Conservation (phyloP, 2,888 invertebrate genomes). For the Liodrosophila aerea region DNA sequence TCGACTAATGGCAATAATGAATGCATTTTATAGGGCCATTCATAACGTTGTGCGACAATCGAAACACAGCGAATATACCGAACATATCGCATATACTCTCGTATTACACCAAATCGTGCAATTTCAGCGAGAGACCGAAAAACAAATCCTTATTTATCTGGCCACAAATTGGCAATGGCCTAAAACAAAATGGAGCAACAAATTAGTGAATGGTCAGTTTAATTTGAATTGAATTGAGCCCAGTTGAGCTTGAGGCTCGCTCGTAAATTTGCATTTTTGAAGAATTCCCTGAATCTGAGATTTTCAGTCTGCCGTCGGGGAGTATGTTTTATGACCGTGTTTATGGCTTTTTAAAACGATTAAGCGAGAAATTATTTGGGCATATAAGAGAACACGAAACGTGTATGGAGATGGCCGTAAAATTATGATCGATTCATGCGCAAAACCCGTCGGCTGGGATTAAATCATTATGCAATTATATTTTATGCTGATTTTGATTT, state of each 20-base stretch:
- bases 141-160: slow-evolving; percentile 39
- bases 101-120: slow-evolving; percentile 52
- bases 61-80: slow-evolving; percentile 35
- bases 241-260: slow-evolving; percentile 1
- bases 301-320: slow-evolving; percentile 22
- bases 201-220: slow-evolving; percentile 11
- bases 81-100: no score
- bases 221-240: slow-evolving; percentile 15
- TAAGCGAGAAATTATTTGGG: slow-evolving; percentile 44
- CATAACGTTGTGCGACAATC: slow-evolving; percentile 66
- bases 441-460: slow-evolving; percentile 47
- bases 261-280: neutral
- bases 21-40: slow-evolving; percentile 77
- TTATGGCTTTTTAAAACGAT: slow-evolving; percentile 68
- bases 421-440: slow-evolving; percentile 71
- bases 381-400: neutral
- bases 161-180: slow-evolving; percentile 14
- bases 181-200: slow-evolving; percentile 1
- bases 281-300: slow-evolving; percentile 4
- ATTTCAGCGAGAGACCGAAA: slow-evolving; percentile 37
- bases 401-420: slow-evolving; percentile 17
- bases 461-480: slow-evolving; percentile 68
- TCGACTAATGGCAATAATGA: slow-evolving; percentile 79
- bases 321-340: slow-evolving; percentile 51
- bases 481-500: slow-evolving; percentile 45